Base-by-base conservation (phyloP, 2,888 invertebrate genomes). In the Cheiracanthium punctorium region DNA sequence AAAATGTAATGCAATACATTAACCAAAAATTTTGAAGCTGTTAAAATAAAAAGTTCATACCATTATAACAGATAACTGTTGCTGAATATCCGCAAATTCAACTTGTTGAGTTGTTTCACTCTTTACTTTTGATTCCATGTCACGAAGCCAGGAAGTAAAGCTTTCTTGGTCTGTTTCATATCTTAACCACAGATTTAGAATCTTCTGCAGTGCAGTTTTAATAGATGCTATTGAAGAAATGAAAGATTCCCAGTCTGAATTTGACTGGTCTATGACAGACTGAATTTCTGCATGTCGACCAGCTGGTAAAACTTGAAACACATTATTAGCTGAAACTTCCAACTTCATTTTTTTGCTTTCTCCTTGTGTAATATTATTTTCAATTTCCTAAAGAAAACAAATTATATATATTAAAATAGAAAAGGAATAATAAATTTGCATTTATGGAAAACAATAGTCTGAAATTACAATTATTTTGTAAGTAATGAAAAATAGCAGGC, bases 111-210 rank as follows among this genome's bases (percentile, higher is more conserved):
- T 52, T 5, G 88, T 87, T 32, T 80, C 88, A 73, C 88, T 87
- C 29, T 88, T 88, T 5, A 84, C 88, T 84, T 81, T 82, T 8
- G 88, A 82, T 70, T 88, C 88, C 76, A 79, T 87, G 7, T 88
- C 88, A 32, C 67, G 69, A 10, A 88, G 73, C 88, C 88, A 88
- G 8, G 76, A 48, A 20, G 72, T 84, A n/a, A 87, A 84, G 28
- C 28, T 71, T 73, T 88, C 88, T n/a, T 72, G 74, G 24, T 80
- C 76, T 4, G 29, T 52, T 67, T 88, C 87, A 76, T 88, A 88
- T 4, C 69, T 71, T 20, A 87, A 64, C 88, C 88, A 88, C 10
- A 80, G 20, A 29, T 67, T 64, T 32, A 88, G 32, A 29, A 72
- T 74, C 14, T 80, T 80, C 64, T 79, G 65, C 0, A 88, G 73